Percentiles rank a stretch among this genome's conserved stretches.
phyloP scores from a whole-genome alignment of 2,888 invertebrate species.

The Ormyrus thymus region DNA sequence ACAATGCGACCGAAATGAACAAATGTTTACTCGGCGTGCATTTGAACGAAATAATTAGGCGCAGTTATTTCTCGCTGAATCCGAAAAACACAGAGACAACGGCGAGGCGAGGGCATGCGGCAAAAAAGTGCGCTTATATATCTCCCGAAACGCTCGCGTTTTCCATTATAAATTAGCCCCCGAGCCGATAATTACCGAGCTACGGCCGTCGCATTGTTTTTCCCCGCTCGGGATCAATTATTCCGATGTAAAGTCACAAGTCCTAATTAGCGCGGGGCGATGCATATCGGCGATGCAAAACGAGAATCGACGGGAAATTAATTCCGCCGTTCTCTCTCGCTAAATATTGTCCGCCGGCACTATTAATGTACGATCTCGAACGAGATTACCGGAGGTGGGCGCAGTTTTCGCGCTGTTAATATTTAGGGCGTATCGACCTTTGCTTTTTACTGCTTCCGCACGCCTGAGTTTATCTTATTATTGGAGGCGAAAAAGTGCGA shows the following conservation, averaged over 20 bases:
- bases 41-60: too few species aligned
- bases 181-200: background rate
- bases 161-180: too few species aligned
- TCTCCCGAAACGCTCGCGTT: too few species aligned
- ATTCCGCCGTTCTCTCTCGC: conserved; percentile 8
- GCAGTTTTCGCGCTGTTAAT: background rate
- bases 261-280: background rate
- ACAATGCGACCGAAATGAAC: too few species aligned
- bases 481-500: too few species aligned
- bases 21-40: too few species aligned
- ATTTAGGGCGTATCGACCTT: background rate
- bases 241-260: conserved; percentile 15
- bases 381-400: background rate
- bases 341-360: background rate
- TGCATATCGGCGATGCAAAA: background rate
- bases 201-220: conserved; percentile 7
- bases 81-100: too few species aligned
- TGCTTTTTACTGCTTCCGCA: conserved; percentile 2
- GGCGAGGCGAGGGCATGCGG: too few species aligned
- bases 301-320: conserved; percentile 43
- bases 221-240: conserved; percentile 1
- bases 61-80: too few species aligned
- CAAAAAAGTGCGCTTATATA: too few species aligned
- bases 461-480: too few species aligned
- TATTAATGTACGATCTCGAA: too few species aligned